These are phyloP conservation scores for Chironomus riparius DNA, from an alignment of 2,888 invertebrate species.

Conservation along the genomic window DNA sequence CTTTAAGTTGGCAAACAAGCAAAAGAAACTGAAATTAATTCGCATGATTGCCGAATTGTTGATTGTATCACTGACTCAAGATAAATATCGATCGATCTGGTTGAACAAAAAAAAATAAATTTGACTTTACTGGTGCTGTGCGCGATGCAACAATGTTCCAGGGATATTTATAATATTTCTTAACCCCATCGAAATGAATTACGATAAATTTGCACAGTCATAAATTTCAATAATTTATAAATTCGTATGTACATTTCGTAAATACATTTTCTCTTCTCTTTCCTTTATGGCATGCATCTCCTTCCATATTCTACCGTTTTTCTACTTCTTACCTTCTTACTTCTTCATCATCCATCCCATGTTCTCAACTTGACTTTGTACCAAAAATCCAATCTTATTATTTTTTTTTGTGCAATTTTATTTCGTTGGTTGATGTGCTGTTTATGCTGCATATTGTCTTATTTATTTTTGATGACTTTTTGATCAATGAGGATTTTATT, in stretches of 20 bases:
- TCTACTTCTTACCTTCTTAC: too few relatives aligned
- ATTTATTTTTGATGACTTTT: too few relatives aligned
- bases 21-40: not conserved
- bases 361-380: too few relatives aligned
- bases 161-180: not conserved
- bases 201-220: constrained; percentile 9
- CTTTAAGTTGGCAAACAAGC: too few relatives aligned
- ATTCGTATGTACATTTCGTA: not conserved
- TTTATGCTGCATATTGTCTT: too few relatives aligned
- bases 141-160: not conserved
- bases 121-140: not conserved
- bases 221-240: constrained; percentile 25
- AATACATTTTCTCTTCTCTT: not conserved
- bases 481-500: too few relatives aligned
- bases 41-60: not conserved
- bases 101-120: too few relatives aligned
- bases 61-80: not conserved
- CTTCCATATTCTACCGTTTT: not conserved
- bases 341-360: too few relatives aligned
- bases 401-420: too few relatives aligned
- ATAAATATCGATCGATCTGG: not conserved
- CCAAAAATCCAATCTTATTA: too few relatives aligned
- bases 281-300: not conserved
- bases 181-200: not conserved
- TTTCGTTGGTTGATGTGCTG: too few relatives aligned